Evolutionary conservation across 2,888 invertebrate genomes (phyloP).

Genomic region (Drosophila heteroneura): DNA sequence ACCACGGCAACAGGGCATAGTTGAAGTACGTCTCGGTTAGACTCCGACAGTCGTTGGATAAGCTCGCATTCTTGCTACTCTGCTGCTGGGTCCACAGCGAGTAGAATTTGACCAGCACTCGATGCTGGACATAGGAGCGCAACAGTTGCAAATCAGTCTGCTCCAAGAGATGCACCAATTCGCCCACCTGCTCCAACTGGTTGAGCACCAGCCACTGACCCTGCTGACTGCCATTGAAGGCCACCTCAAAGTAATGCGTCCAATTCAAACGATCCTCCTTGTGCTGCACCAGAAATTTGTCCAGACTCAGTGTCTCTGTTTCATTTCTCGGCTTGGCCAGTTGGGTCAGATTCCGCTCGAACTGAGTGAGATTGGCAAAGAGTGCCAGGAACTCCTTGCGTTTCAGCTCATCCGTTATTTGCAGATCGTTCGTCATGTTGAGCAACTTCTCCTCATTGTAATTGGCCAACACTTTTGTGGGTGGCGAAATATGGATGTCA

Average conservation of each 20-base stretch:
- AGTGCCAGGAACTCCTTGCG: slow-evolving; percentile 34
- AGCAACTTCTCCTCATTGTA: slow-evolving; percentile 52
- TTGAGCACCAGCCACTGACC: slow-evolving; percentile 69
- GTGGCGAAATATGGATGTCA: slow-evolving; percentile 59
- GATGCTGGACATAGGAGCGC: slow-evolving; percentile 72
- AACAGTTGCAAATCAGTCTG: slow-evolving; percentile 47
- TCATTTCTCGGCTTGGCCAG: slow-evolving; percentile 52
- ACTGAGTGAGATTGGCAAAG: slow-evolving; percentile 61
- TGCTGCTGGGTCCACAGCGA: slow-evolving; percentile 67
- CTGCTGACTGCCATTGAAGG: slow-evolving; percentile 77
- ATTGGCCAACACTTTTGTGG: slow-evolving; percentile 46
- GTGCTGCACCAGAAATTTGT: slow-evolving; percentile 67
- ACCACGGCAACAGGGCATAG: slow-evolving; percentile 82
- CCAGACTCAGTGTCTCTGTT: slow-evolving; percentile 59
- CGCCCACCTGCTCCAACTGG: slow-evolving; percentile 62
- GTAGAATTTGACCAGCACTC: slow-evolving; percentile 76
- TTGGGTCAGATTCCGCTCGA: slow-evolving; percentile 74
- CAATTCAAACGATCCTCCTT: slow-evolving; percentile 80
- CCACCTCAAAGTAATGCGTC: slow-evolving; percentile 75
- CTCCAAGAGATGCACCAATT: slow-evolving; percentile 67
- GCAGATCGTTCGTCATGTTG: slow-evolving; percentile 71
- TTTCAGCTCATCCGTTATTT: slow-evolving; percentile 45
- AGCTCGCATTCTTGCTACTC: slow-evolving; percentile 37
- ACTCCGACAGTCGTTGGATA: slow-evolving; percentile 70
- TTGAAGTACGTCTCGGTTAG: slow-evolving; percentile 73